Base-by-base conservation (phyloP, 2,888 invertebrate species). In the Cryptosula pallasiana region DNA sequence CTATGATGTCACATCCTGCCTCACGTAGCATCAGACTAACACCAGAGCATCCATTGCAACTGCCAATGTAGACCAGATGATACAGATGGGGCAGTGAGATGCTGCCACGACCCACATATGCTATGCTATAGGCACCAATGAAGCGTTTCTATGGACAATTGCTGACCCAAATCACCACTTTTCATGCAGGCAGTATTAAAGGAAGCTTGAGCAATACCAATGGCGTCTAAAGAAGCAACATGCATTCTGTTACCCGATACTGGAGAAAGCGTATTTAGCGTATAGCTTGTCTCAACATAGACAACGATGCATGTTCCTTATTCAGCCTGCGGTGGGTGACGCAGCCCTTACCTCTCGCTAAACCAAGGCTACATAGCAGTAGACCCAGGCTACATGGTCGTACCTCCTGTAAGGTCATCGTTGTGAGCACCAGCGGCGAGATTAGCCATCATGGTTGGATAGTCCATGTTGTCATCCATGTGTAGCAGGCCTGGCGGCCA, bases 401-500 rank as follows among this genome's bases (percentile, higher is more conserved):
- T 63, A 63, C 63, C 63, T 63, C 63, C 63, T 25, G 25, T 34
- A 3, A 63, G 63, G 32, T 86, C 86, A 72, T 88, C 88, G 25
- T 88, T 87, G 74, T 88, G 87, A 35, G 81, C 79, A 78, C 82
- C 80, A 75, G 85, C 83, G 78, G 89, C 89, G 75, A 89, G 87
- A 75, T 89, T 92, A 71, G 94, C 91, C 87, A 94, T 93, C 89
- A 95, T 93, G 77, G 78, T 80, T 83, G 91, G 93, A 87, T 96
- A 95, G 87, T 96, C 95, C 80, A 87, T 84, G 76, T 85, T 86
- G 83, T 95, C 95, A 83, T 96, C 96, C 80, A 94, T 87, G 72
- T 91, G 90, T 78, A 95, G 90, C 87, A 95, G 94, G 71, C 93
- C 91, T 69, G 89, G 88, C 71, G 92, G 93, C 95, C 95, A 95